A percentile compares a stretch with the other conserved stretches of the same genome.
Conservation (phyloP, 2,113 vertebrate species). For the Myotis yumanensis region DNA sequence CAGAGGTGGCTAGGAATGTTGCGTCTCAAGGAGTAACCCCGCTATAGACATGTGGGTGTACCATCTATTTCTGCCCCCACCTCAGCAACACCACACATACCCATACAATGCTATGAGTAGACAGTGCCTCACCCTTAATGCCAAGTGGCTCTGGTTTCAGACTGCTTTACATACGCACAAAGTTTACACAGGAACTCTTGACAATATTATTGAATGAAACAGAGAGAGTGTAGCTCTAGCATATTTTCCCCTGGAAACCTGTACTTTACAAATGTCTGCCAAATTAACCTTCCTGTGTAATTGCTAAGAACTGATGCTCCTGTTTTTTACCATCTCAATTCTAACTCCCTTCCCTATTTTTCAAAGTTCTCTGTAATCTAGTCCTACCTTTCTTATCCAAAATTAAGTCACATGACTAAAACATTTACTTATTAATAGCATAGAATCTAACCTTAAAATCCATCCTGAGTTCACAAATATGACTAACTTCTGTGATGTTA, state of each 20-base stretch:
- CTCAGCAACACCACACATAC: background rate
- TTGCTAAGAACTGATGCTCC: background rate
- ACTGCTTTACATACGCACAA: background rate
- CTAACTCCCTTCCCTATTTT: background rate
- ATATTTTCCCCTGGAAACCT: background rate
- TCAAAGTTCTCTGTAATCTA: background rate
- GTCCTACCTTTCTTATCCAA: background rate
- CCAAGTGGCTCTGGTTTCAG: background rate
- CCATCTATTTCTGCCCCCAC: background rate
- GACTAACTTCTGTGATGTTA: background rate
- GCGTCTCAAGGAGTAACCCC: background rate
- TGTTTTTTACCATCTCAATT: background rate
- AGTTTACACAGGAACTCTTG: background rate
- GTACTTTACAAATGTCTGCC: background rate
- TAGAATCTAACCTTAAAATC: background rate
- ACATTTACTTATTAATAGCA: background rate
- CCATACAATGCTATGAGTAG: background rate
- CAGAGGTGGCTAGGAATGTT: background rate
- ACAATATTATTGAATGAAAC: background rate
- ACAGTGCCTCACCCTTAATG: background rate
- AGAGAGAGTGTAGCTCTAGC: background rate
- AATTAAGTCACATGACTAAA: conserved; percentile 18
- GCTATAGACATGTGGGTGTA: background rate
- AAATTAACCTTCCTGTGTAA: background rate
- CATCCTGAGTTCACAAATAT: background rate